Evolutionary conservation across 2,888 invertebrate genomes (phyloP).

Genomic region (Linyphia triangularis): DNA sequence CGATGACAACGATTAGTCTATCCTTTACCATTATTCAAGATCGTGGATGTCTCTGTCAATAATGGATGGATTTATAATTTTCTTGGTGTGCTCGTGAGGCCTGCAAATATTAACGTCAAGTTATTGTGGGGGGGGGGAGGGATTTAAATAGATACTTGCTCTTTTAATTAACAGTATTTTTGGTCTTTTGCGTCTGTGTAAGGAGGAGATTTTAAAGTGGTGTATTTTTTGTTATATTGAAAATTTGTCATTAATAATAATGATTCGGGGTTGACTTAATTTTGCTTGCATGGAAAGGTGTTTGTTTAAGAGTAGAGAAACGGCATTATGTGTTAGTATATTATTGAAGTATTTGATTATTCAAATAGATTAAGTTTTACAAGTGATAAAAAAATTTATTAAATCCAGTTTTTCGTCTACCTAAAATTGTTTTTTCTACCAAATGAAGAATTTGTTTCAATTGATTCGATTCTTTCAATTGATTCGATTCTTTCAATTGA

Average conservation of each 20-base stretch:
- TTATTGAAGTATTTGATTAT: no score
- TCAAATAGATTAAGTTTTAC: no score
- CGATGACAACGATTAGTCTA: neutral
- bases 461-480: no score
- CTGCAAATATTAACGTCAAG: slow-evolving; percentile 71
- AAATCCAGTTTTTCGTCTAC: no score
- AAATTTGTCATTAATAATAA: neutral
- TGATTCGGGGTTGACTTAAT: neutral
- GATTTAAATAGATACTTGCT: slow-evolving; percentile 68
- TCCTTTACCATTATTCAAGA: slow-evolving; percentile 44
- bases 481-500: no score
- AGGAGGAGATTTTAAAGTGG: neutral
- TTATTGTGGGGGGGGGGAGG: slow-evolving; percentile 2
- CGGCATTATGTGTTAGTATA: no score
- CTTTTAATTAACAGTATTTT: slow-evolving; percentile 65
- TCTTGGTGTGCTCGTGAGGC: slow-evolving; percentile 64
- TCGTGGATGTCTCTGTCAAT: slow-evolving; percentile 60
- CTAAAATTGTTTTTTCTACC: no score
- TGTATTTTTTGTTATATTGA: neutral
- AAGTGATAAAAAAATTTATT: no score
- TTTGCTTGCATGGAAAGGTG: neutral
- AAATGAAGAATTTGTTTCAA: no score
- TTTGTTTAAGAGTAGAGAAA: neutral
- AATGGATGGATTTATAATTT: slow-evolving; percentile 74
- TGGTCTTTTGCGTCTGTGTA: slow-evolving; percentile 27